Base-by-base conservation (phyloP, 2,888 invertebrate genomes). In the Coleophora deauratella region DNA sequence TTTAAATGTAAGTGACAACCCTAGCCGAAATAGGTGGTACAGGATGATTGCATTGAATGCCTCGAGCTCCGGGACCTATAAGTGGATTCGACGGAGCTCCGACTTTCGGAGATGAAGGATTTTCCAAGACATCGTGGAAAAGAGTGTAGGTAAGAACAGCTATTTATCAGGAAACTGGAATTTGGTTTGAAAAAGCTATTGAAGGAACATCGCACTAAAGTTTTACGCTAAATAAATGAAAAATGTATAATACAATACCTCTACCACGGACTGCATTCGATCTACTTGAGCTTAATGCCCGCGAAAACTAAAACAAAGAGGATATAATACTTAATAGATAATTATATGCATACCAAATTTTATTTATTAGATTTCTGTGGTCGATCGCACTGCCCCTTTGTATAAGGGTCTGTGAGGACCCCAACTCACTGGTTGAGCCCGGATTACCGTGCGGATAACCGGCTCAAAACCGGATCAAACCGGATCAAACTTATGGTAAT, bases 401-500 rank as follows among this genome's bases (percentile, higher is more conserved):
- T 6, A 6, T 21, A 21, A 21, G 21, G 21, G 21, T 6, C 21
- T 31, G 31, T 31, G 8, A 31, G 31, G n/a, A 3, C 37, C 37
- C 38, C 46, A 40, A 52, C 49, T 45, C 52, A 57, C 49, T 52
- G 57, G 55, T 50, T 59, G 66, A 63, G 58, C 59, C 52, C 41
- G 62, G 72, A 70, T 69, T 69, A 70, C 49, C 41, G 42, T 35
- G 45, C 30, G 52, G 51, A 52, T 52, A 54, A 45, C 41, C 27
- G 68, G 67, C 61, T 71, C 56, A 62, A 21, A 21, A 58, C 52
- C 54, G 63, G 66, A 65, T 74, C 66, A 21, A 21, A 58, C 52
- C 54, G 63, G 66, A 65, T 74, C 66, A 71, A 80, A 78, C 73
- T 81, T 81, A 81, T 79, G 81, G 75, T 80, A 81, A 82, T 81